Evolutionary conservation across 2,888 invertebrate species (phyloP), one percentile per base, ranked within the genome.

Genomic region (Drosophila robusta): DNA sequence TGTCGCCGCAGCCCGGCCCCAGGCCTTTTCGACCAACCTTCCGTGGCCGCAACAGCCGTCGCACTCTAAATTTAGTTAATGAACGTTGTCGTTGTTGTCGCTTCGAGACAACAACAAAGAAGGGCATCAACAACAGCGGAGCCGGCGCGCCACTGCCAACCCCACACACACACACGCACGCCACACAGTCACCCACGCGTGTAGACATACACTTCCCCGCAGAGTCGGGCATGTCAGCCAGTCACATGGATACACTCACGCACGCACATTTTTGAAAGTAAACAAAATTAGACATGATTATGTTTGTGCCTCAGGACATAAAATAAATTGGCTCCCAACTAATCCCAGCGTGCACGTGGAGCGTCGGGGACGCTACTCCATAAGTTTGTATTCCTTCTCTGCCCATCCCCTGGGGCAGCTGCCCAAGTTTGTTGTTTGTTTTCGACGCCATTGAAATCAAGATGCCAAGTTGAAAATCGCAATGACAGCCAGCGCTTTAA

Each of bases 261-360:
- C 87, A 86, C 84, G 73, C 84, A 80, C 82, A 79, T 86, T 88
- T 86, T 87, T 79, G 83, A 79, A 85, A 83, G 81, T 87, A 89
- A 88, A 87, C 89, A 89, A 87, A 88, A 87, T 87, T 87, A 87
- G 87, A 87, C 75, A 84, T 87, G 87, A 88, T 87, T 85, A 88
- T 88, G 85, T 89, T 89, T 88, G 87, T 85, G 85, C 74, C 75
- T 75, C 60, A 76, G 78, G 83, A 74, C 88, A 89, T 89, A 85
- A 86, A 86, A 86, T 88, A 86, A 86, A 86, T 86, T 86, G 88
- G 87, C 86, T 88, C 74, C 86, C 70, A 81, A 88, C 86, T 84
- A 86, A 86, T 88, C 84, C 84, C 81, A 70, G 64, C 62, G 63
- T 70, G 70, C 80, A 86, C 84, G 78, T 80, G 84, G 76, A 78